phyloP scores from a whole-genome alignment of 2,797 vertebrate species.

The Chelonia mydas region DNA sequence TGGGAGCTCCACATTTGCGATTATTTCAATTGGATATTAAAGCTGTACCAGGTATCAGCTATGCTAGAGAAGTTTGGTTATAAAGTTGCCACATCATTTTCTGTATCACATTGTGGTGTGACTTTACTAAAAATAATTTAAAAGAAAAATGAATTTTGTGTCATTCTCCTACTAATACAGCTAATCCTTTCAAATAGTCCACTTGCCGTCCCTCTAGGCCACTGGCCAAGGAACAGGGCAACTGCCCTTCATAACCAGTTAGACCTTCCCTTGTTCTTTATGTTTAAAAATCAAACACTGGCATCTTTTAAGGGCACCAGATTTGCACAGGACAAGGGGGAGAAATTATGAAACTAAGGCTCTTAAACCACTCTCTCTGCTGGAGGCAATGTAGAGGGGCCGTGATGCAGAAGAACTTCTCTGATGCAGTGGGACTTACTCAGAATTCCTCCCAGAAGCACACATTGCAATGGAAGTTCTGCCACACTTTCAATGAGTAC shows the following conservation, averaged over 20 bases:
- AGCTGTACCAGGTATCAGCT: background rate
- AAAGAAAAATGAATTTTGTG: too few relatives aligned
- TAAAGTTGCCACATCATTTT: background rate
- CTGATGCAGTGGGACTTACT: accelerated
- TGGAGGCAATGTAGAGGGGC: background rate
- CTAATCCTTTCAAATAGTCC: too few relatives aligned
- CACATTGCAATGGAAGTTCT: background rate
- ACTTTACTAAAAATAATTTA: background rate
- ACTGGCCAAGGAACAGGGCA: background rate
- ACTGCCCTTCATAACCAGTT: background rate
- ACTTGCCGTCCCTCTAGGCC: too few relatives aligned
- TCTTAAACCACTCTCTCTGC: slow-evolving; percentile 1
- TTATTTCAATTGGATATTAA: background rate
- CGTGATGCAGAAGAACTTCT: background rate
- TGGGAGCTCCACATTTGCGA: background rate
- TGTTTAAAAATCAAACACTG: background rate
- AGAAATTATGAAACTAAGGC: background rate
- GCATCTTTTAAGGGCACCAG: background rate
- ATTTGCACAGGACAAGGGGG: background rate
- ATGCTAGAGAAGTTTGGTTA: background rate
- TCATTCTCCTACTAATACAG: too few relatives aligned
- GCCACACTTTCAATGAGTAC: background rate
- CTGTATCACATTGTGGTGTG: background rate
- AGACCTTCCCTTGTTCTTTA: background rate
- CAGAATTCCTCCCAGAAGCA: background rate